Conservation (phyloP, 2,888 invertebrate genomes). For the Agonopterix heracliana region DNA sequence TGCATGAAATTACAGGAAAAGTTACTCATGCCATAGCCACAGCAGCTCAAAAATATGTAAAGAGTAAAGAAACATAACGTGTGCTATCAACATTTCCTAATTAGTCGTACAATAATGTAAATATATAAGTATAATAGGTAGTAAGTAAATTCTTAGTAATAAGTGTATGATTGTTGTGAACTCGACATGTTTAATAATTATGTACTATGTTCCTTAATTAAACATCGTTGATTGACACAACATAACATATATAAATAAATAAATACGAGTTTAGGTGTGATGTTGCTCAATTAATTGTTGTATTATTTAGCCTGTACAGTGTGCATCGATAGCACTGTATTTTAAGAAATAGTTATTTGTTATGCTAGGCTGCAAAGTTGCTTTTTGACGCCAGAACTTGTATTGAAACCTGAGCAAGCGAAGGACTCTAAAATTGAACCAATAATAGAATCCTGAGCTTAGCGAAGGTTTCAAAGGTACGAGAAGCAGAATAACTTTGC, state of each 20-base stretch:
- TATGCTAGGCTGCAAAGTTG: too few species aligned
- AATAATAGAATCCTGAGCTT: too few species aligned
- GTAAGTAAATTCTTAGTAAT: slow-evolving; percentile 8
- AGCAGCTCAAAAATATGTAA: slow-evolving; percentile 59
- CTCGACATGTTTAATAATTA: slow-evolving; percentile 59
- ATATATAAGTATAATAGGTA: slow-evolving; percentile 5
- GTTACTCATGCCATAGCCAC: slow-evolving; percentile 60
- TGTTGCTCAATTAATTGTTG: background rate
- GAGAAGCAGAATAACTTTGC: too few species aligned
- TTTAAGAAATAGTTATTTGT: too few species aligned
- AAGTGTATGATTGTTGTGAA: slow-evolving; percentile 43
- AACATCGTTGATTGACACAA: slow-evolving; percentile 67
- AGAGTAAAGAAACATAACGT: slow-evolving; percentile 22
- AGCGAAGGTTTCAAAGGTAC: too few species aligned
- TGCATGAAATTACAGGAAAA: slow-evolving; percentile 64
- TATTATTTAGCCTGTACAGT: background rate
- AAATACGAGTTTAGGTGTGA: background rate
- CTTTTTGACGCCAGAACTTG: too few species aligned
- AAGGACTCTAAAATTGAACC: too few species aligned
- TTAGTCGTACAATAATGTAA: slow-evolving; percentile 14
- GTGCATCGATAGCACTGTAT: too few species aligned
- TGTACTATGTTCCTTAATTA: slow-evolving; percentile 24
- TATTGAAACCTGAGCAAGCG: too few species aligned
- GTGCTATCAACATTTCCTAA: background rate
- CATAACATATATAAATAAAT: slow-evolving; percentile 18